These are phyloP conservation scores for Polydrusus tereticollis DNA, from an alignment of 2,888 invertebrate genomes.

Conservation along the genomic window DNA sequence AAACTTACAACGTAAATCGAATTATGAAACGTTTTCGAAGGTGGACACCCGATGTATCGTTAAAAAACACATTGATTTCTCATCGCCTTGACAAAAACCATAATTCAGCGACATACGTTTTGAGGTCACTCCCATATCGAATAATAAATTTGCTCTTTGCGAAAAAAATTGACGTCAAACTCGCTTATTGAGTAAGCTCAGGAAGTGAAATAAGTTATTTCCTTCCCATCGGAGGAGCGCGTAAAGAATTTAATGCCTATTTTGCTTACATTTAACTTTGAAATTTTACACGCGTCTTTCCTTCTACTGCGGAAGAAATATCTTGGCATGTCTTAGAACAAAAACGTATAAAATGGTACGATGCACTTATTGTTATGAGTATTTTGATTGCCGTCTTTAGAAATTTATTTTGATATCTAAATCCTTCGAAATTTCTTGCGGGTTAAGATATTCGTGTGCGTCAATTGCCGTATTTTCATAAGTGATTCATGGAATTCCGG, in stretches of 20 bases:
- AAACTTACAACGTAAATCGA: slow-evolving; percentile 21
- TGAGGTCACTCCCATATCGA: slow-evolving; percentile 45
- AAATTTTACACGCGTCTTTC: slow-evolving; percentile 1
- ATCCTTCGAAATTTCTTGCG: slow-evolving; percentile 3
- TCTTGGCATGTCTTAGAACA: slow-evolving; percentile 4
- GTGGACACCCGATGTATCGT: slow-evolving; percentile 17
- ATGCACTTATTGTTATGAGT: slow-evolving; percentile 5
- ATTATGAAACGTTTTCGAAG: slow-evolving; percentile 31
- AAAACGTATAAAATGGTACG: slow-evolving; percentile 4
- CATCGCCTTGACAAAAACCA: slow-evolving; percentile 38
- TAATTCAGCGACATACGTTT: slow-evolving; percentile 32
- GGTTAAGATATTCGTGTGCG: slow-evolving; percentile 7
- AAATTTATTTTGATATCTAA: slow-evolving; percentile 9
- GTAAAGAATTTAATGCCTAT: slow-evolving; percentile 21
- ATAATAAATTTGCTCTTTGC: slow-evolving; percentile 43
- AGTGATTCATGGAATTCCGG: background rate
- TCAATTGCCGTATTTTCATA: slow-evolving; percentile 14
- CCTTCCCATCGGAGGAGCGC: slow-evolving; percentile 24
- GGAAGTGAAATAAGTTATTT: slow-evolving; percentile 43
- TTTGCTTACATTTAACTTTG: slow-evolving; percentile 14
- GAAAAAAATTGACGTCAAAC: slow-evolving; percentile 45
- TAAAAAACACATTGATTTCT: slow-evolving; percentile 34
- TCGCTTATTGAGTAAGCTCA: slow-evolving; percentile 36
- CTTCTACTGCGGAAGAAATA: slow-evolving; percentile 11
- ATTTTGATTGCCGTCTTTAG: background rate